These are phyloP conservation scores for Oreotrochilus melanogaster DNA, from an alignment of 2,113 vertebrate genomes.

Conservation along the genomic window DNA sequence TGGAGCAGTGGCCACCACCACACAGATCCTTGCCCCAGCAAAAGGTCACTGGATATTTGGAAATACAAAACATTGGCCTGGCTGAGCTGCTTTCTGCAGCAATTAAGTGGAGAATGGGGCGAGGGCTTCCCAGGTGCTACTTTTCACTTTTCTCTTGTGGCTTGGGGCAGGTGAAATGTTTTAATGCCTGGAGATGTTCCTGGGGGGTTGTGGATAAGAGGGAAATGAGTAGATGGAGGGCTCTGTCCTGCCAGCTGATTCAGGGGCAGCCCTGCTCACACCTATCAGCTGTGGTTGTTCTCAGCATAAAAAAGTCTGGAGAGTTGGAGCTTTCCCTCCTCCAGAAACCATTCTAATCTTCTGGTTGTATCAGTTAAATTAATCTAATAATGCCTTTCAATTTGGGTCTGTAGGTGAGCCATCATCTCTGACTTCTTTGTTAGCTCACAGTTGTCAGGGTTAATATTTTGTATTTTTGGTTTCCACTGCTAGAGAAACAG, in stretches of 20 bases:
- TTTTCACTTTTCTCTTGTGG: neutral
- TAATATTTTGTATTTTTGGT: neutral
- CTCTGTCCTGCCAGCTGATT: neutral
- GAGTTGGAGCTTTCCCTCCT: neutral
- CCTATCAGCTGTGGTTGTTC: accelerated
- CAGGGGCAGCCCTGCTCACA: neutral
- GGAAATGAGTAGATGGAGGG: neutral
- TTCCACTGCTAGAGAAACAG: neutral
- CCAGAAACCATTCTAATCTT: neutral
- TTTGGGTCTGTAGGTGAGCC: neutral
- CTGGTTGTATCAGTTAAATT: neutral
- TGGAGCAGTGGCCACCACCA: neutral
- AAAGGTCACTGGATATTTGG: neutral
- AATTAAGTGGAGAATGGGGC: accelerated
- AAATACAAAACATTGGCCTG: neutral
- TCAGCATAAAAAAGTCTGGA: neutral
- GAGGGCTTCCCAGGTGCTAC: accelerated
- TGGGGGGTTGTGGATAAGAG: neutral
- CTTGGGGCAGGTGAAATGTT: neutral
- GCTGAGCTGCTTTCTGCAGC: neutral
- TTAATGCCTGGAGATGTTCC: neutral
- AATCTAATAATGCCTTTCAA: neutral
- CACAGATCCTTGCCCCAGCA: accelerated
- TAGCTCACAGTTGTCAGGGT: accelerated
- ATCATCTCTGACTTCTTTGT: neutral